Base-by-base conservation (phyloP, 2,113 vertebrate genomes). In the Xerus inauris region DNA sequence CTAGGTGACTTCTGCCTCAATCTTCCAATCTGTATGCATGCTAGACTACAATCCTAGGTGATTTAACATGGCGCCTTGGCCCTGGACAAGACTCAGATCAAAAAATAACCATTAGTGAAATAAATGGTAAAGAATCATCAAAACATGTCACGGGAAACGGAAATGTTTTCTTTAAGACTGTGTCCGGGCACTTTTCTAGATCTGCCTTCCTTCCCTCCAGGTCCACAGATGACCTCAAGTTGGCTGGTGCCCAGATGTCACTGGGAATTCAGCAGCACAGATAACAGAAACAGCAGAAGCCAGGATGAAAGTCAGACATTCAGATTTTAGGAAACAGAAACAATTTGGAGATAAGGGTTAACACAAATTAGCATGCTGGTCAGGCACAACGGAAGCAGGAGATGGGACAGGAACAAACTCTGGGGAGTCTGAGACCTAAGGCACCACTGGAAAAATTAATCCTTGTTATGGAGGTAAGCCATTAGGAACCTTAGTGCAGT, bases 401-500 rank as follows among this genome's bases (percentile, higher is more conserved):
- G 32, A 7, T 16, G 7, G 72, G 17, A 28, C 0, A 6, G 17
- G 4, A 8, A 3, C 7, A 2, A 42, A 32, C 12, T 32, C 35
- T 9, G 0, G 24, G 19, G 14, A 20, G 20, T 5, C 1, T 49
- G 65, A 81, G 24, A 65, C 4, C 51, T 45, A 30, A 35, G 20
- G 9, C 5, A 8, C 13, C 49, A 3, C 0, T 12, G 16, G 19
- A 32, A 75, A 87, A 65, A 69, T 30, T 0, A 0, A 59, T 2
- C n/a, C 59, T 16, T 0, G 5, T 11, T 16, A 19, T 24, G 8
- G 5, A 35, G 14, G 16, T 10, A 26, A 62, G 14, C 1, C 26
- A 16, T 26, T 19, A 6, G 11, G 9, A 6, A 17, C 10, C 30
- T 24, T 4, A 35, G 38, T 30, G 42, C 28, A 22, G 12, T 51